Evolutionary conservation across 2,888 invertebrate species (phyloP).

Genomic region (Torymus texanus): DNA sequence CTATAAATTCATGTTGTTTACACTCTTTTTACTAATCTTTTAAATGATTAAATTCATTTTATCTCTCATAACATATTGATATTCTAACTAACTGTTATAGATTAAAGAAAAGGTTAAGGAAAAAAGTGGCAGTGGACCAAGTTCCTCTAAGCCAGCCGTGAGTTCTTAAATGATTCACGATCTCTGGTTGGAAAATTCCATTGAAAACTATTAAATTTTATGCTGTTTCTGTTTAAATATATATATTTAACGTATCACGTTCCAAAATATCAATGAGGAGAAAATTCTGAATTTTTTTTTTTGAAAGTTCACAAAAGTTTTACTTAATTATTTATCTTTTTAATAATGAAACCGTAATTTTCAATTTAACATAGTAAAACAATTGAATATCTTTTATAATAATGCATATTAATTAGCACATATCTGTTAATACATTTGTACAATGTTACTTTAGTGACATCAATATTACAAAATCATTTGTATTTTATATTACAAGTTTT

Average conservation of each 20-base stretch:
- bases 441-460: no score
- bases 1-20: neutral
- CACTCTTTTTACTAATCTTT: conserved; percentile 11
- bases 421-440: no score
- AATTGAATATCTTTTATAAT: no score
- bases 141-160: conserved; percentile 71
- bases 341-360: no score
- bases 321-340: no score
- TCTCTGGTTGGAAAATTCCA: conserved; percentile 38
- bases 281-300: no score
- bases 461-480: no score
- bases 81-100: conserved; percentile 65
- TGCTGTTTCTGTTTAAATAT: conserved; percentile 10
- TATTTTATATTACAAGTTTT: no score
- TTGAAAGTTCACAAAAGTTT: no score
- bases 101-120: conserved; percentile 68
- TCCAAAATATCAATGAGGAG: no score
- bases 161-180: conserved; percentile 61
- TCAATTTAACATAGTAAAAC: no score
- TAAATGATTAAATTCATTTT: conserved; percentile 10
- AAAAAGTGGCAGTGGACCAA: conserved; percentile 70
- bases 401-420: no score
- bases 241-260: neutral
- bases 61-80: conserved; percentile 59
- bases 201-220: conserved; percentile 29